Evolutionary conservation across 2,797 vertebrate species (phyloP).

Genomic region (Astyanax mexicanus): DNA sequence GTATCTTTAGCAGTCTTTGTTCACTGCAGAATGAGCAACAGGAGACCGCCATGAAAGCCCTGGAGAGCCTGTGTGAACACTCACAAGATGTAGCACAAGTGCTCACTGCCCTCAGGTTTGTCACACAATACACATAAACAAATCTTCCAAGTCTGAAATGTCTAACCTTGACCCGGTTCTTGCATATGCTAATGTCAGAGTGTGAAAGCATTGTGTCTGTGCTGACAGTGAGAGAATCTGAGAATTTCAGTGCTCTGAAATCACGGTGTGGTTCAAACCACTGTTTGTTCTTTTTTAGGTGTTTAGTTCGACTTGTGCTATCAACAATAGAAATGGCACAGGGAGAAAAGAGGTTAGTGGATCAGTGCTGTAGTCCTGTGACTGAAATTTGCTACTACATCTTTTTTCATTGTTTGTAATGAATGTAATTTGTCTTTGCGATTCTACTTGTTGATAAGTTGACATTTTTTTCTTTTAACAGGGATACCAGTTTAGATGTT

Average conservation of each 20-base stretch:
- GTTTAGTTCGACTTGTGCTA: slow-evolving; percentile 85
- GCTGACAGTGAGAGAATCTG: not conserved
- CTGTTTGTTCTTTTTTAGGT: slow-evolving; percentile 76
- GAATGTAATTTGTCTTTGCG: not conserved
- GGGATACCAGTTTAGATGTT: slow-evolving; percentile 68
- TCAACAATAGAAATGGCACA: slow-evolving; percentile 71
- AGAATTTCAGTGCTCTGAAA: not conserved
- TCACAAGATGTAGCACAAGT: slow-evolving; percentile 79
- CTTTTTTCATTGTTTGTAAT: not conserved
- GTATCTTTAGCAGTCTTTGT: not conserved
- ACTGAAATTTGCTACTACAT: not conserved
- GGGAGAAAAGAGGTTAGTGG: slow-evolving; percentile 73
- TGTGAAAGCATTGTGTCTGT: not conserved
- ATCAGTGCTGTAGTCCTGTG: not conserved
- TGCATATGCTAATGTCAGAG: not conserved
- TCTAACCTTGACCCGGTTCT: not conserved
- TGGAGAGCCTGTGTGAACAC: slow-evolving; percentile 85
- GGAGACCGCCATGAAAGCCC: slow-evolving; percentile 82
- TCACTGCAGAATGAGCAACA: slow-evolving; percentile 82
- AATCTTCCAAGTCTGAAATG: not conserved
- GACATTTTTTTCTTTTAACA: slow-evolving; percentile 51
- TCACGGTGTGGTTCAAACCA: not conserved
- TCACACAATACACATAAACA: slow-evolving; percentile 19
- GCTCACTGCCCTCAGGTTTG: slow-evolving; percentile 87
- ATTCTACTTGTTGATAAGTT: not conserved